Base-by-base conservation (phyloP, 2,888 invertebrate genomes). In the Euspilapteryx auroguttella region DNA sequence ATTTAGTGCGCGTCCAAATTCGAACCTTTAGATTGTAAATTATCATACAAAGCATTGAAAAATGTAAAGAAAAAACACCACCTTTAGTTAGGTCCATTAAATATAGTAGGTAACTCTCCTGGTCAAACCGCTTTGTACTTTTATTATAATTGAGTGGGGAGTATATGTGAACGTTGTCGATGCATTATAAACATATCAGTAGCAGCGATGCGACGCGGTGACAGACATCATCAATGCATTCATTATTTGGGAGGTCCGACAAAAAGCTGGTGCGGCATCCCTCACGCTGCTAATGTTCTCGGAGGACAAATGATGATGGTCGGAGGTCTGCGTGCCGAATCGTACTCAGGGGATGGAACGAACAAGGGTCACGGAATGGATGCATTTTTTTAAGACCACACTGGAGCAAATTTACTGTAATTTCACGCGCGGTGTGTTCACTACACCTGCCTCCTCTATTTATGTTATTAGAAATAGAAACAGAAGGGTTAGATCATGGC, bases 371-470 rank as follows among this genome's bases (percentile, higher is more conserved):
- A 32, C 62, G 69, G 56, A 49, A 55, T 51, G 53, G 8, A 17
- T 5, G 17, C 8, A 17, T 5, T 17, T 5, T 17, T 17, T 17
- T 17, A 42, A 56, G 73, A 73, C 73, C 75, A 75, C 75, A 75
- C 75, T 66, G 69, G 50, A 55, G 57, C 55, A 57, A 63, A 64
- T 63, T 62, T 59, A 64, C 62, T 55, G 51, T 56, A 56, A 75
- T 73, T 75, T 75, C 75, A 75, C 66, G 73, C 61, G 46, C 52
- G 52, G 55, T 41, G 51, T 44, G 57, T 62, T 68, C 65, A 63
- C 69, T 71, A 68, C 68, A 66, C 55, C 56, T 63, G 46, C 46
- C 48, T 45, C 40, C 34, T 45, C 38, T 40, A 44, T 8, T 17
- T 42, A 40, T 42, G 38, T 58, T 56, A 58, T 55, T 62, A 59